Percentiles rank a stretch among this genome's conserved stretches.
Conservation (phyloP, 2,113 vertebrate genomes). For the Diglossa brunneiventris region DNA sequence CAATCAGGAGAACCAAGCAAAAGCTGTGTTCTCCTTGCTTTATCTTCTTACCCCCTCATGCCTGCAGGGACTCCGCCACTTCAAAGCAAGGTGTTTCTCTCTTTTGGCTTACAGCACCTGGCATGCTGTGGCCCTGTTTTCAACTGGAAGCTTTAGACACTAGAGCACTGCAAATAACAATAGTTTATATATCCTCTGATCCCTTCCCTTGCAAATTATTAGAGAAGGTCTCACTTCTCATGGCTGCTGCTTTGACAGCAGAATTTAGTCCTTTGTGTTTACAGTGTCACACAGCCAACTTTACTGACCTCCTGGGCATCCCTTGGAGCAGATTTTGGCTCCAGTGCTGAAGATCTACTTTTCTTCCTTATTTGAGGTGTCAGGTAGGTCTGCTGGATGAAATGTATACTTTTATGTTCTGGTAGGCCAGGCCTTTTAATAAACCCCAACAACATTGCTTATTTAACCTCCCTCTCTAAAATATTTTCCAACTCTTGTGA, state of each 20-base stretch:
- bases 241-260: slow-evolving; percentile 21
- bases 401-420: slow-evolving; percentile 4
- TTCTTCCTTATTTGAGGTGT: slow-evolving; percentile 19
- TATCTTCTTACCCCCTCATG: background rate
- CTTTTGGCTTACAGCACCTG: background rate
- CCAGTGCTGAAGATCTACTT: background rate
- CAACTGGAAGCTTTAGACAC: background rate
- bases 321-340: slow-evolving; percentile 24
- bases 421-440: background rate
- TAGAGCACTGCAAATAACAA: background rate
- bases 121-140: background rate
- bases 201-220: background rate
- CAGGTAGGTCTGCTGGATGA: background rate
- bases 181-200: background rate
- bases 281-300: background rate
- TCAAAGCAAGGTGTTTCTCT: background rate
- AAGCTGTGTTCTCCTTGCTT: background rate
- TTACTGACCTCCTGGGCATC: background rate
- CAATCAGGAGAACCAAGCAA: background rate
- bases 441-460: slow-evolving; percentile 4
- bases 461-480: slow-evolving; percentile 38
- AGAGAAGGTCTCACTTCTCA: background rate
- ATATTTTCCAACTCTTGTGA: background rate
- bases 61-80: background rate
- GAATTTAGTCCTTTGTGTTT: slow-evolving; percentile 28